Evolutionary conservation across 2,888 invertebrate genomes (phyloP).

Genomic region (Pogonocherus hispidulus): DNA sequence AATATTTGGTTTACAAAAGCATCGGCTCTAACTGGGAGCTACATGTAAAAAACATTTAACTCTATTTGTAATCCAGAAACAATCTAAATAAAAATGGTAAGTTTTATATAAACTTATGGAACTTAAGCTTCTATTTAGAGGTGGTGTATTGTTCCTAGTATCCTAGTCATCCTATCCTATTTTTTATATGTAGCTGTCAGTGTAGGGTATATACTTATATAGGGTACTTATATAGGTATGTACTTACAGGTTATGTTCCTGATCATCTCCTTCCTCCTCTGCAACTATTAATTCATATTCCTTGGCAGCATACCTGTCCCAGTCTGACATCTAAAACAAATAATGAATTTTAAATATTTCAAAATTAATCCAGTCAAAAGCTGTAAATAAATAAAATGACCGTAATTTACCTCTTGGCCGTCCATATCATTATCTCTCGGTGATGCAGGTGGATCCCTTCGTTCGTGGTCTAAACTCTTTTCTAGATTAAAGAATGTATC

Average conservation of each 20-base stretch:
- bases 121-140: no score
- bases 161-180: no score
- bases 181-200: no score
- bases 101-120: no score
- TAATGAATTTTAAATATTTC: slow-evolving; percentile 30
- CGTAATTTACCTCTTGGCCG: slow-evolving; percentile 74
- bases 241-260: slow-evolving; percentile 85
- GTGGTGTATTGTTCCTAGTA: no score
- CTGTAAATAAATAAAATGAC: not conserved
- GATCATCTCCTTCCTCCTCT: slow-evolving; percentile 91
- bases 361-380: no score
- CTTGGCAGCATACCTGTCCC: slow-evolving; percentile 98
- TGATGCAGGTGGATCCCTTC: slow-evolving; percentile 97
- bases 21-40: no score
- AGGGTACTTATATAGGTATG: not conserved
- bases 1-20: no score
- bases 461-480: slow-evolving; percentile 99
- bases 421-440: slow-evolving; percentile 86
- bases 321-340: slow-evolving; percentile 87
- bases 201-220: no score
- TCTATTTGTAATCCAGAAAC: no score
- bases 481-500: slow-evolving; percentile 99
- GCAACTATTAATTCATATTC: slow-evolving; percentile 97
- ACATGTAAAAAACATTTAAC: no score
- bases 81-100: no score